Evolutionary conservation across 2,797 vertebrate genomes (phyloP).

Genomic region (Falco cherrug): DNA sequence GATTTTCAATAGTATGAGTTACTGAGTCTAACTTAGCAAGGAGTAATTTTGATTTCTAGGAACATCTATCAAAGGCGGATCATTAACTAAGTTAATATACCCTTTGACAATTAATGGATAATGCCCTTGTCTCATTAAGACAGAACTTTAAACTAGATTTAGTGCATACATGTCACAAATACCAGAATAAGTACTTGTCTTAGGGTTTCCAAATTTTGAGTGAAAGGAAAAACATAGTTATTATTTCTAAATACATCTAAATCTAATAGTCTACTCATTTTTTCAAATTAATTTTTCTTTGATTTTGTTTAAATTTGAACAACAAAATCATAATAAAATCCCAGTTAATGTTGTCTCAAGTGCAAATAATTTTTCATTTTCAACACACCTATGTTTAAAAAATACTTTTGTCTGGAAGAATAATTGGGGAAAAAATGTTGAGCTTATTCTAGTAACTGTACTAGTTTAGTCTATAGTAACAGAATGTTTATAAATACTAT

Average conservation of each 20-base stretch:
- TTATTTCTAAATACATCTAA: background rate
- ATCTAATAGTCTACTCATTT: background rate
- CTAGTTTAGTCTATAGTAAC: background rate
- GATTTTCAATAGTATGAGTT: background rate
- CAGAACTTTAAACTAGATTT: background rate
- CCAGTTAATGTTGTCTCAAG: background rate
- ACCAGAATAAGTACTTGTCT: background rate
- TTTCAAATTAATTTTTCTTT: background rate
- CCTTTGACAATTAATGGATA: background rate
- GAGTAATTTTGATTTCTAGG: background rate
- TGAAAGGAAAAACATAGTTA: background rate
- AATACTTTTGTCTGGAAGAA: background rate
- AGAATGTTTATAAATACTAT: background rate
- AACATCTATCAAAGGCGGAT: background rate
- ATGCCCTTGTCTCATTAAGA: background rate
- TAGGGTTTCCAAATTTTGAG: background rate
- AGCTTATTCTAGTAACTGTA: background rate
- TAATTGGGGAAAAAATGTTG: background rate
- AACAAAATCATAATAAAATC: background rate
- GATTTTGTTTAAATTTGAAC: background rate
- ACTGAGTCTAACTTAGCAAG: background rate
- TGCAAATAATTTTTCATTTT: background rate
- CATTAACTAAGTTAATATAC: constrained; percentile 26
- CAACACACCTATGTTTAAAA: background rate
- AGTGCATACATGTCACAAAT: background rate